phyloP scores from a whole-genome alignment of 2,113 vertebrate genomes.

The Porphyrio hochstetteri region DNA sequence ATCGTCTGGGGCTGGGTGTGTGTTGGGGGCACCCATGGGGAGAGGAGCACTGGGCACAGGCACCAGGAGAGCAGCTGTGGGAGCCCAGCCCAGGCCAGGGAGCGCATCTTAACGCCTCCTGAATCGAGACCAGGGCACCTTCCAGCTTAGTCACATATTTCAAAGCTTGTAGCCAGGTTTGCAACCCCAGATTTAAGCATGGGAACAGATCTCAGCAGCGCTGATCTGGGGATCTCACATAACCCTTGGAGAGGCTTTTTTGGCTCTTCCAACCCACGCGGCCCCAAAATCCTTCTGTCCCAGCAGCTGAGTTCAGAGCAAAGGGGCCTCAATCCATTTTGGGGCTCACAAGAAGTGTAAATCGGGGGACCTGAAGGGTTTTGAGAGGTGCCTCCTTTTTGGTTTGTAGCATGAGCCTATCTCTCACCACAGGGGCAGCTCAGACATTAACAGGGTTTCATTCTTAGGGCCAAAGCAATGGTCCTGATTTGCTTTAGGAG shows the following conservation, averaged over 20 bases:
- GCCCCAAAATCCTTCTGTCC: rapidly evolving
- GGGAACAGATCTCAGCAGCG: background rate
- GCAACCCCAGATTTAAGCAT: background rate
- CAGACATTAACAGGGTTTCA: rapidly evolving
- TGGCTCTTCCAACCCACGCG: rapidly evolving
- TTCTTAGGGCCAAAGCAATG: rapidly evolving
- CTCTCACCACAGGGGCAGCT: background rate
- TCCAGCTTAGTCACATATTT: background rate
- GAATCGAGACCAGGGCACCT: background rate
- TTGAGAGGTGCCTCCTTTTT: background rate
- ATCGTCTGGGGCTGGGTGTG: background rate
- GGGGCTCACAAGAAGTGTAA: background rate
- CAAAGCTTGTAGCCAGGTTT: background rate
- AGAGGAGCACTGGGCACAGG: rapidly evolving
- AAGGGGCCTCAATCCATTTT: rapidly evolving
- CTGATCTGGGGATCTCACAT: background rate
- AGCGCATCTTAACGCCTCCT: rapidly evolving
- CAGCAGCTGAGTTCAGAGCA: background rate
- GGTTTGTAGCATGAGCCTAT: background rate
- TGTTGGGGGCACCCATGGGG: rapidly evolving
- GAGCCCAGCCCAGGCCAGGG: background rate
- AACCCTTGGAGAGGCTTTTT: background rate
- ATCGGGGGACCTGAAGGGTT: background rate
- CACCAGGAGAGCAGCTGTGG: rapidly evolving
- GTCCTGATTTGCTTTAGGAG: rapidly evolving